phyloP scores from a whole-genome alignment of 2,113 vertebrate species.

The Erythrocercus mccallii region DNA sequence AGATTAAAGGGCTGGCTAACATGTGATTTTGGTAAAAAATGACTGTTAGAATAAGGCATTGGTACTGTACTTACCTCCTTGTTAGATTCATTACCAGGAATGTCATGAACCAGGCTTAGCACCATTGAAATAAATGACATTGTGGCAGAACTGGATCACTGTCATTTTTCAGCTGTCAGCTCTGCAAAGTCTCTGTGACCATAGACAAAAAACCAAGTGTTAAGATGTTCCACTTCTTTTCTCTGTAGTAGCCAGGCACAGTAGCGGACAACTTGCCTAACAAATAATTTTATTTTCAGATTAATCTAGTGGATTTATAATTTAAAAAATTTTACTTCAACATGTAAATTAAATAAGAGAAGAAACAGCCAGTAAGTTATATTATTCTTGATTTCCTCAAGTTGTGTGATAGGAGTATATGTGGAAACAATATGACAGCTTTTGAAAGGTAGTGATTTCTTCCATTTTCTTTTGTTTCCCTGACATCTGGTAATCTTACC shows the following conservation, averaged over 20 bases:
- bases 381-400: neutral
- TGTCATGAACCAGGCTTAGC: neutral
- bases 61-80: constrained; percentile 10
- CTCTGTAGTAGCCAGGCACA: neutral
- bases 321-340: neutral
- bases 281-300: neutral
- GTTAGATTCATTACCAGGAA: constrained; percentile 29
- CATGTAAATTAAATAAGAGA: neutral
- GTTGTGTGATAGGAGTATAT: neutral
- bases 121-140: constrained; percentile 35
- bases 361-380: neutral
- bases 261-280: neutral
- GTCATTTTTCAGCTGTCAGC: constrained; percentile 28
- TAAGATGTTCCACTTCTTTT: neutral
- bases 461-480: neutral
- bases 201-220: neutral
- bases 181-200: neutral
- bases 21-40: neutral
- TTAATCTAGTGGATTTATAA: neutral
- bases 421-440: neutral
- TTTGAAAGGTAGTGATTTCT: neutral
- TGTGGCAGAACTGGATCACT: neutral
- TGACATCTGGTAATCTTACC: neutral
- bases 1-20: neutral
- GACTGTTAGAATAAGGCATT: neutral